Base-by-base conservation (phyloP, 2,888 invertebrate genomes). In the Leptopilina drosophilae region DNA sequence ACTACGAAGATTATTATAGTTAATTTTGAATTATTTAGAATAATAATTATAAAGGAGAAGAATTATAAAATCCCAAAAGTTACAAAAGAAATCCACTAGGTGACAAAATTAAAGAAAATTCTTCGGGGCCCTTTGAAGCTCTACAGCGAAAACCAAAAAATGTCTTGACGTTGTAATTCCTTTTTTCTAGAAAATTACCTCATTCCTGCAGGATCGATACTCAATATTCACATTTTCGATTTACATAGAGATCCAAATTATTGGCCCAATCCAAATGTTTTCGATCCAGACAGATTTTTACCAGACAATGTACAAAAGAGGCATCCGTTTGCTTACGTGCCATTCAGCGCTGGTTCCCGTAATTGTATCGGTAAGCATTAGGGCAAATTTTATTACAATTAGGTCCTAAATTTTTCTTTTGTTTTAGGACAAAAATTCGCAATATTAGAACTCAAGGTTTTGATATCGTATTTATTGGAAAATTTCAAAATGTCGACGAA, bases 301-400 rank as follows among this genome's bases (percentile, higher is more conserved):
- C 90, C 94, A 0, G 94, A 95, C 85, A 76, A 79, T 15, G 67
- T 67, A 14, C 82, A 82, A 73, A 83, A 81, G 49, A 91, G 94
- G 40, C 94, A 95, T 90, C 93, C 94, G 0, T 95, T 93, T 87
- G 93, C 94, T 0, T 95, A 94, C 87, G 88, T 92, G 1, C 93
- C 93, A 0, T 93, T 93, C 79, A 92, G 92, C 26, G 93, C 92
- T 0, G 93, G 93, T 12, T 91, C 92, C 0, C 87, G 92, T 5
- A 92, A 92, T 77, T 92, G 92, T 69, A 91, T 92, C 11, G 92
- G 92, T 80, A 87, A 69, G 20, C 0, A 20, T 20, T 20, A 1
- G 1, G 20, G 20, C 0, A 20, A 20, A 20, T 20, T 20, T n/a
- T n/a, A n/a, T n/a, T n/a, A n/a, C n/a, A n/a, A n/a, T n/a, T n/a